Evolutionary conservation across 2,888 invertebrate species (phyloP), one percentile per base, ranked within the genome.

Genomic region (Scaptomyza parva): DNA sequence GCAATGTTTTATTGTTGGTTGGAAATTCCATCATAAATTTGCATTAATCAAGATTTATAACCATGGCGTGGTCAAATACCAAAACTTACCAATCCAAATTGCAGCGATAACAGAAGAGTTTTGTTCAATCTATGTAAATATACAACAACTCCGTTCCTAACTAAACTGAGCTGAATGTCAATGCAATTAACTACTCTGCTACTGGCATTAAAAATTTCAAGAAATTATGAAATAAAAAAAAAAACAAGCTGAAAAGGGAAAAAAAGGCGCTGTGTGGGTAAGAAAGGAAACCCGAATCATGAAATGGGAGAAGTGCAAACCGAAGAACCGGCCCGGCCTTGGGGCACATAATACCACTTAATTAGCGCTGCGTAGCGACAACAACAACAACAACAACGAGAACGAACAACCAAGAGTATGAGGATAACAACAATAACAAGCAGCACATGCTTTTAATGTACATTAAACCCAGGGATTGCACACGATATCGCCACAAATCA

Each of bases 401-500:
- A n/a, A n/a, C n/a, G n/a, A n/a, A n/a, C n/a, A n/a, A n/a, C n/a
- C n/a, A n/a, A n/a, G n/a, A n/a, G n/a, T n/a, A 39, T 14, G 14
- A 7, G 35, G 30, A 26, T 14, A 57, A 47, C 30, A 64, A 58
- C 53, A 64, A 70, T 9, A 43, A 37, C 41, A 53, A 40, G 57
- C 37, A 28, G 51, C 37, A 54, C 73, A 68, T 58, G 58, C 54
- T 50, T 40, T 61, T 75, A 73, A 69, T 78, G 64, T 60, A 60
- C 54, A 73, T 73, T 76, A 66, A 76, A 53, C 28, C 11, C 53
- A 58, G 67, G 68, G 57, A 71, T 12, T n/a, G 35, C 35, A 53
- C 66, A 61, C 40, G 71, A 82, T 63, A 60, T 72, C 50, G 65
- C 83, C 68, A 69, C 73, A 76, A 76, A 70, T 67, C 70, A 70